Evolutionary conservation across 2,113 vertebrate genomes (phyloP).

Genomic region (Seriola rivoliana): DNA sequence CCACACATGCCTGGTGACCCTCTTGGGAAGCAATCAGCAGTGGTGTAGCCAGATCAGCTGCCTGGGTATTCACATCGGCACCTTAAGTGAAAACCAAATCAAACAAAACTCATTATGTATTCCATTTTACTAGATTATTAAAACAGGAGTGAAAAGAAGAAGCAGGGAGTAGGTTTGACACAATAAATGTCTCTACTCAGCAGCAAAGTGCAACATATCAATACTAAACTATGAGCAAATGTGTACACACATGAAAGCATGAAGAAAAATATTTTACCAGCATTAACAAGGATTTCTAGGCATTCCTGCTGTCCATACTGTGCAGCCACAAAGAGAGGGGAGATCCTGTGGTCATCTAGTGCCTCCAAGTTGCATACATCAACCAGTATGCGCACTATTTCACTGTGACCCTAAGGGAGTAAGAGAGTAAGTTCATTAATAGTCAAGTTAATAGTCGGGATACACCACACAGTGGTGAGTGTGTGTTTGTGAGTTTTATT

Average conservation of each 20-base stretch:
- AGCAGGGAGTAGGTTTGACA: background rate
- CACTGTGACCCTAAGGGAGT: constrained; percentile 85
- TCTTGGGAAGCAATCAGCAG: constrained; percentile 96
- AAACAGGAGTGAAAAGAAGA: background rate
- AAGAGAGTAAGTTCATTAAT: background rate
- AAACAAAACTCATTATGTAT: background rate
- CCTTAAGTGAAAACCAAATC: constrained; percentile 78
- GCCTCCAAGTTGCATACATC: constrained; percentile 79
- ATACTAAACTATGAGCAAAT: background rate
- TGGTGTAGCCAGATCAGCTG: constrained; percentile 91
- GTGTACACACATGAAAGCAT: background rate
- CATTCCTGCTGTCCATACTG: constrained; percentile 89
- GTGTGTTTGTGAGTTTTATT: background rate
- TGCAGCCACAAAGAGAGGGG: constrained; percentile 88
- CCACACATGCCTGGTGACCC: constrained; percentile 89
- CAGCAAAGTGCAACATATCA: background rate
- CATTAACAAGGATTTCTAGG: constrained; percentile 81
- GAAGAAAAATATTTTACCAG: constrained; percentile 71
- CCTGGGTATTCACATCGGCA: constrained; percentile 90
- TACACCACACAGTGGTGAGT: background rate
- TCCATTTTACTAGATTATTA: background rate
- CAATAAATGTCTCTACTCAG: background rate
- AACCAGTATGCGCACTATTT: constrained; percentile 84
- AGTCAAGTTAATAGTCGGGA: background rate
- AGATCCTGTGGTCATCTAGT: constrained; percentile 87